These are phyloP conservation scores for Gallinago jamesoni DNA, from an alignment of 2,113 vertebrate species.

Conservation along the genomic window DNA sequence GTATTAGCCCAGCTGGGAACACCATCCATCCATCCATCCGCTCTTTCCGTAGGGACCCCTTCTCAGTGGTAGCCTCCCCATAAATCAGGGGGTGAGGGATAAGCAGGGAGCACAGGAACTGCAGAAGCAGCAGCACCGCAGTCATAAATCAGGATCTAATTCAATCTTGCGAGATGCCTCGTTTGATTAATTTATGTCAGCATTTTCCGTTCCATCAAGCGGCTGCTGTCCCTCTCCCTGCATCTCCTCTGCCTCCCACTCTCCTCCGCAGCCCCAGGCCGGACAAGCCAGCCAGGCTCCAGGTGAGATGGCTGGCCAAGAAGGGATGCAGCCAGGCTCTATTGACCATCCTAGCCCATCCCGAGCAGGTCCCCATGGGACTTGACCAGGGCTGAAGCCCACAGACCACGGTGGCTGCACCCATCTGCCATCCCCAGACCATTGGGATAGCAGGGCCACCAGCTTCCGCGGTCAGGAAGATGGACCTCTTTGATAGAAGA, in stretches of 20 bases:
- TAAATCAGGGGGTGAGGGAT: slow-evolving; percentile 71
- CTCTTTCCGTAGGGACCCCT: not conserved
- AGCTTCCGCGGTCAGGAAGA: not conserved
- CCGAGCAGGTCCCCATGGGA: not conserved
- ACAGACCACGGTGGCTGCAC: not conserved
- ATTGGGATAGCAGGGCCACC: not conserved
- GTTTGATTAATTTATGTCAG: slow-evolving; percentile 82
- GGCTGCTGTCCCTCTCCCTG: slow-evolving; percentile 34
- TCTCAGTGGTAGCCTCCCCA: slow-evolving; percentile 47
- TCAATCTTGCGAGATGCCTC: slow-evolving; percentile 77
- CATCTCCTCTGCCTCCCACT: not conserved
- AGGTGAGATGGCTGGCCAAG: not conserved
- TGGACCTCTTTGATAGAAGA: not conserved
- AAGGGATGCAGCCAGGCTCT: not conserved
- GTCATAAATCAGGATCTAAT: slow-evolving; percentile 82
- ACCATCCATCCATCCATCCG: not conserved
- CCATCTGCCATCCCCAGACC: not conserved
- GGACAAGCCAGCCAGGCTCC: not conserved
- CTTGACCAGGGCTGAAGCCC: not conserved
- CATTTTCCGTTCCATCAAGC: slow-evolving; percentile 42
- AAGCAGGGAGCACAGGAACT: slow-evolving; percentile 30
- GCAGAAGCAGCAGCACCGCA: slow-evolving; percentile 57
- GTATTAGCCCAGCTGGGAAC: not conserved
- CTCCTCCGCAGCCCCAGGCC: not conserved
- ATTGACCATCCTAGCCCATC: not conserved